Percentiles rank a stretch among this genome's conserved stretches.
These are phyloP conservation scores for Stenichneumon culpator DNA, from an alignment of 2,888 invertebrate genomes.

Conservation along the genomic window DNA sequence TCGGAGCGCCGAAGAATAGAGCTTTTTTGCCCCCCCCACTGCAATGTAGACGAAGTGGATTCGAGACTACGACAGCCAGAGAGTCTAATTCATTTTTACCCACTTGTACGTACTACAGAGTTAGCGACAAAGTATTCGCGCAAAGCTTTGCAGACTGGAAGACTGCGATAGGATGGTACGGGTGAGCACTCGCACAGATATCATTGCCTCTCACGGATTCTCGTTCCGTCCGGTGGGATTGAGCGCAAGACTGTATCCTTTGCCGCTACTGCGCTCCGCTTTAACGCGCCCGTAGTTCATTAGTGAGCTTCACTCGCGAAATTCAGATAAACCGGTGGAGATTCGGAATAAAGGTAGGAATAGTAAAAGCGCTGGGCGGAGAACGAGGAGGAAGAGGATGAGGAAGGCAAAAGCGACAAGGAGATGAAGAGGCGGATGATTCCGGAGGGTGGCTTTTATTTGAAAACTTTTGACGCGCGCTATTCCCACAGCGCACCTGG, in stretches of 20 bases:
- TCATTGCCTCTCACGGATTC: not conserved
- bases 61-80: not conserved
- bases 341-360: constrained; percentile 73
- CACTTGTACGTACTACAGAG: not conserved
- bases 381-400: not conserved
- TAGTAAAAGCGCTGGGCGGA: constrained; percentile 41
- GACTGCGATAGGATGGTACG: not conserved
- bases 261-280: constrained; percentile 62
- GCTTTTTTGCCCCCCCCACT: not conserved
- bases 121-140: constrained; percentile 47
- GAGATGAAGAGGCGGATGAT: constrained; percentile 40
- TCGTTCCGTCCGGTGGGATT: constrained; percentile 52
- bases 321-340: constrained; percentile 73
- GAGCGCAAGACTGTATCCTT: constrained; percentile 53
- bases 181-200: not conserved
- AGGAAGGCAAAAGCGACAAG: constrained; percentile 25
- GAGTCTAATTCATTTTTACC: constrained; percentile 34
- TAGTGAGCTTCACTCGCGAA: constrained; percentile 77
- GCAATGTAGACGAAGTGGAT: not conserved
- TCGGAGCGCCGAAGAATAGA: not conserved
- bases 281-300: constrained; percentile 75
- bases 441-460: constrained; percentile 60
- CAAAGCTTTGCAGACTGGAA: constrained; percentile 12
- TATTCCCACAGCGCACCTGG: constrained; percentile 13
- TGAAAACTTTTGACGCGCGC: constrained; percentile 72